Evolutionary conservation across 2,113 vertebrate species (phyloP), one percentile per base, ranked within the genome.

Genomic region (Sphyrna mokarran): DNA sequence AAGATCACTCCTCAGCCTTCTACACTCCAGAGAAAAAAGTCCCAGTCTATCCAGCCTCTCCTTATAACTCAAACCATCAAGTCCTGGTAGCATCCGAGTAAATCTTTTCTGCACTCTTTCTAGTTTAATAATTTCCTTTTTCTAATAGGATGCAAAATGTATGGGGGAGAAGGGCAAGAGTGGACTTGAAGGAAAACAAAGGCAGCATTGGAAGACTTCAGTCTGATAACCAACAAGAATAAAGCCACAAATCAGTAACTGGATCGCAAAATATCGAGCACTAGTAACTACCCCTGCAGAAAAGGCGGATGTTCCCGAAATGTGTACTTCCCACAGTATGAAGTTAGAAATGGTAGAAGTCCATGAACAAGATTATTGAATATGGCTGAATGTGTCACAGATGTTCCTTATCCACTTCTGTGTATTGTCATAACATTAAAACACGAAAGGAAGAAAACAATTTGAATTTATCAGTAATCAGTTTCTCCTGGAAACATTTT

Each of bases 211-310:
- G 2, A n/a, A 90, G 87, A 54, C n/a, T 68, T 68, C 37, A 37
- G n/a, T 68, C 89, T 93, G 87, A 20, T n/a, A 68, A 7, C 61
- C 33, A 93, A 29, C 29, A 14, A 20, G 58, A n/a, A 14, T 26
- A 91, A 91, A n/a, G 89, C 66, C 66, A 33, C 61, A 93, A 93
- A 68, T 93, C 61, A 93, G 89, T 93, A 93, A 93, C n/a, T 93
- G 89, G 89, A 93, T 68, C 61, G 20, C 66, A 93, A 93, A 93
- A 93, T 93, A 29, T 29, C 4, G 86, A 58, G 26, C 58, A 33
- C 86, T 89, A 58, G 13, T 61, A 66, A 16, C 89, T 37, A 37
- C 16, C 63, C 33, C 61, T 37, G 20, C 33, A 37, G n/a, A 10
- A 93, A 93, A 16, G 66, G 89, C 16, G 7, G 33, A 93, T 68